Evolutionary conservation across 2,797 vertebrate genomes (phyloP).

Genomic region (Silurus lanzhouensis): DNA sequence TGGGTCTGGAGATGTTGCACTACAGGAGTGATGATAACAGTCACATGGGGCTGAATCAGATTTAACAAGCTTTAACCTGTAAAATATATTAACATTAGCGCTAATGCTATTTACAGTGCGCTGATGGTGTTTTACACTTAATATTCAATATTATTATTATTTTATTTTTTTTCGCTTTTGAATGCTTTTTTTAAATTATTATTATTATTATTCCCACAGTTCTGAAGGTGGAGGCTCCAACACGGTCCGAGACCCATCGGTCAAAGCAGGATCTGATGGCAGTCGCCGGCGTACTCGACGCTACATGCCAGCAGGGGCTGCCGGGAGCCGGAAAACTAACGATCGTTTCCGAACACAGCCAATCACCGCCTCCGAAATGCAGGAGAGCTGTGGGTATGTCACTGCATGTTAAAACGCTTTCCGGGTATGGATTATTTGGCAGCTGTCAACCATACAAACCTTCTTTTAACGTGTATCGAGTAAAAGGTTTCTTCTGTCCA

Average conservation of each 20-base stretch:
- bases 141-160: background rate
- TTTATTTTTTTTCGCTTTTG: background rate
- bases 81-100: conserved; percentile 8
- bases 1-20: conserved; percentile 15
- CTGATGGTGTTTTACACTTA: conserved; percentile 17
- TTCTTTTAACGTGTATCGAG: background rate
- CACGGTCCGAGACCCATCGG: conserved; percentile 66
- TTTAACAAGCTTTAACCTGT: conserved; percentile 27
- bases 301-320: conserved; percentile 64
- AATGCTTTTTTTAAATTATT: background rate
- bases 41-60: conserved; percentile 26
- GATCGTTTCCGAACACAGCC: conserved; percentile 81
- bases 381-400: conserved; percentile 73
- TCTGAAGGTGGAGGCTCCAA: conserved; percentile 56
- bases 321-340: conserved; percentile 66
- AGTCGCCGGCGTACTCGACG: conserved; percentile 68
- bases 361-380: conserved; percentile 77
- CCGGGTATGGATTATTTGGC: too few species aligned
- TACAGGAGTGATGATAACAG: background rate
- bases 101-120: conserved; percentile 9
- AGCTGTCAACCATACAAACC: background rate
- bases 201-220: conserved; percentile 49
- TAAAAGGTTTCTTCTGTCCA: background rate
- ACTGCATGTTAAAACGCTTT: background rate
- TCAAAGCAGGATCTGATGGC: conserved; percentile 64